Percentiles rank a stretch among this genome's conserved stretches.
Conservation (phyloP, 2,888 invertebrate genomes). For the Villa cingulata region DNA sequence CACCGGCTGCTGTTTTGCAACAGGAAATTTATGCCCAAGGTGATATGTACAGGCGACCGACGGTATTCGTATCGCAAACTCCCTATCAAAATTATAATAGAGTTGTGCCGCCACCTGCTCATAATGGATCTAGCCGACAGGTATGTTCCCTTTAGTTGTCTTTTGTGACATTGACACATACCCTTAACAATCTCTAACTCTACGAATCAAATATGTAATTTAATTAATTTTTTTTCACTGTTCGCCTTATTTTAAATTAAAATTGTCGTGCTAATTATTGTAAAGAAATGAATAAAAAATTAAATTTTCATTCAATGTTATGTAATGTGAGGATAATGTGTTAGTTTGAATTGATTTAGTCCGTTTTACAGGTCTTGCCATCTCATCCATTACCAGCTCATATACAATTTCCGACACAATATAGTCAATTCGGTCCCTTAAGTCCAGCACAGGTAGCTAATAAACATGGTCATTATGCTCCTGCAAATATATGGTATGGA, state of each 20-base stretch:
- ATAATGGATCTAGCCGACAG: constrained; percentile 37
- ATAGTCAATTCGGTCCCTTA: constrained; percentile 39
- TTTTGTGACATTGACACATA: too few relatives aligned
- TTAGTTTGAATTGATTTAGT: neutral
- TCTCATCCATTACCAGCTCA: constrained; percentile 70
- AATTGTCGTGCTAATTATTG: too few relatives aligned
- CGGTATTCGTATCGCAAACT: constrained; percentile 51
- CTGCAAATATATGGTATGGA: constrained; percentile 38
- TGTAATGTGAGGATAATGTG: neutral
- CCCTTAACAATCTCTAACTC: too few relatives aligned
- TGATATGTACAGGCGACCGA: constrained; percentile 49
- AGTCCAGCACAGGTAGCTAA: constrained; percentile 37
- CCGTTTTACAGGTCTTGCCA: constrained; percentile 40
- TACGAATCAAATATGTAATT: too few relatives aligned
- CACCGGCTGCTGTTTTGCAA: constrained; percentile 33
- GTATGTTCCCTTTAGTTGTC: constrained; percentile 16
- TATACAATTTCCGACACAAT: constrained; percentile 60
- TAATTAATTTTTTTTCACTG: too few relatives aligned
- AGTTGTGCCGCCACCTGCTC: constrained; percentile 36
- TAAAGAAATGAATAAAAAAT: too few relatives aligned
- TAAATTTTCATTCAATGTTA: too few relatives aligned
- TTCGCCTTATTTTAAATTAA: too few relatives aligned
- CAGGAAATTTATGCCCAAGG: constrained; percentile 37
- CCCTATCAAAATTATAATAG: constrained; percentile 34
- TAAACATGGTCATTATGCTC: constrained; percentile 37